Percentiles rank a stretch among this genome's conserved stretches.
These are phyloP conservation scores for Streptopelia turtur DNA, from an alignment of 2,797 vertebrate genomes.

Conservation along the genomic window DNA sequence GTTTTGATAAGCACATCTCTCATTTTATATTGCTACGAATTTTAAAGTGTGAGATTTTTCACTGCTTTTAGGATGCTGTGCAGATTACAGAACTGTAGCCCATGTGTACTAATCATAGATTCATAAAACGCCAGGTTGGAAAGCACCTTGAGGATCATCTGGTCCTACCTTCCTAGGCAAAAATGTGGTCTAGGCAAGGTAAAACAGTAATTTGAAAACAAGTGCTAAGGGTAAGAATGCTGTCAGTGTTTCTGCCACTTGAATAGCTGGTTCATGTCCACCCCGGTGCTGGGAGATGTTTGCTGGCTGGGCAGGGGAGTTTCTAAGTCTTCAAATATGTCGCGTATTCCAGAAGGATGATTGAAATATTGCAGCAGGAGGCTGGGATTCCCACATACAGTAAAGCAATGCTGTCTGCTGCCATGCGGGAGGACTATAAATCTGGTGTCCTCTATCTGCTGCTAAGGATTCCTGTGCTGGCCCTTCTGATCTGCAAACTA, in stretches of 20 bases:
- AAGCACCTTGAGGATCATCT: neutral
- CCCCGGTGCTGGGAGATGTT: neutral
- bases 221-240: neutral
- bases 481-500: neutral
- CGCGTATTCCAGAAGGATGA: neutral
- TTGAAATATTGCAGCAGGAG: neutral
- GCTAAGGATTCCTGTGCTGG: neutral
- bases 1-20: constrained; percentile 59
- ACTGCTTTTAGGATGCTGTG: neutral
- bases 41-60: neutral
- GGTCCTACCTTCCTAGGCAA: neutral
- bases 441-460: neutral
- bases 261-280: neutral
- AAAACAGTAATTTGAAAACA: neutral
- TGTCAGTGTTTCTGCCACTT: neutral
- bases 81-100: neutral
- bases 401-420: neutral
- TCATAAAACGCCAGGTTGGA: neutral
- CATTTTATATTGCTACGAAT: constrained; percentile 20
- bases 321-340: neutral
- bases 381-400: neutral
- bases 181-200: neutral
- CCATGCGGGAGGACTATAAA: neutral
- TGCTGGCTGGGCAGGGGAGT: neutral
- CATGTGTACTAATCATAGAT: neutral